Conservation (phyloP, 2,113 vertebrate species). For the Mormyrus lacerda region DNA sequence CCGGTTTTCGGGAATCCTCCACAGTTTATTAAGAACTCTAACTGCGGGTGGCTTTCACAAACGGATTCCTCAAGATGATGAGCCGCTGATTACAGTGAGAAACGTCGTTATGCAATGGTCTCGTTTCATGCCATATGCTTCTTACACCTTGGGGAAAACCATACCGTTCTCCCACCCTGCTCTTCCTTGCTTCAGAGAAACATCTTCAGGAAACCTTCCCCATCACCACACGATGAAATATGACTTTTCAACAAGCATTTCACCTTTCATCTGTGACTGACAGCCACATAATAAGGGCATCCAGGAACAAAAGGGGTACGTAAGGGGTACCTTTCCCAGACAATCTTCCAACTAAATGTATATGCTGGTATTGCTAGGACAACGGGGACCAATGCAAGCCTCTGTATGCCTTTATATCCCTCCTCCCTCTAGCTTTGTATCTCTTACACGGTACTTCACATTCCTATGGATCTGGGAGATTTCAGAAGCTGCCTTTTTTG, state of each 20-base stretch:
- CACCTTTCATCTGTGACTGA: neutral
- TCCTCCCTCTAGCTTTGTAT: neutral
- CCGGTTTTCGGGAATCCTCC: conserved; percentile 15
- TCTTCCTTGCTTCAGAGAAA: neutral
- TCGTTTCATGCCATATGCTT: neutral
- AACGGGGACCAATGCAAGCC: neutral
- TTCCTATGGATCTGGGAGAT: neutral
- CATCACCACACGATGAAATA: neutral
- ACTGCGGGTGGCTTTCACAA: conserved; percentile 14
- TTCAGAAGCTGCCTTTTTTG: neutral
- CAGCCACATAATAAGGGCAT: neutral
- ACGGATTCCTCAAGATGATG: conserved; percentile 5
- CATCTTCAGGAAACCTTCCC: neutral
- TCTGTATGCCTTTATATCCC: neutral
- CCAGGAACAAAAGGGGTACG: neutral
- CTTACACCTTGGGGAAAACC: neutral
- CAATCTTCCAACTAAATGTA: neutral
- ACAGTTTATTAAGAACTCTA: conserved; percentile 13
- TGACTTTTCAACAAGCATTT: neutral
- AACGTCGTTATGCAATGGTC: neutral
- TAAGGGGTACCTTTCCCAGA: neutral
- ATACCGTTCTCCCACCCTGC: neutral
- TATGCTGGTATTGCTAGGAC: neutral
- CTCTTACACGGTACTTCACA: neutral
- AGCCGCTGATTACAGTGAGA: conserved; percentile 16